Percentiles rank a stretch among this genome's conserved stretches.
phyloP scores from a whole-genome alignment of 2,113 vertebrate genomes.

The Sylvia atricapilla region DNA sequence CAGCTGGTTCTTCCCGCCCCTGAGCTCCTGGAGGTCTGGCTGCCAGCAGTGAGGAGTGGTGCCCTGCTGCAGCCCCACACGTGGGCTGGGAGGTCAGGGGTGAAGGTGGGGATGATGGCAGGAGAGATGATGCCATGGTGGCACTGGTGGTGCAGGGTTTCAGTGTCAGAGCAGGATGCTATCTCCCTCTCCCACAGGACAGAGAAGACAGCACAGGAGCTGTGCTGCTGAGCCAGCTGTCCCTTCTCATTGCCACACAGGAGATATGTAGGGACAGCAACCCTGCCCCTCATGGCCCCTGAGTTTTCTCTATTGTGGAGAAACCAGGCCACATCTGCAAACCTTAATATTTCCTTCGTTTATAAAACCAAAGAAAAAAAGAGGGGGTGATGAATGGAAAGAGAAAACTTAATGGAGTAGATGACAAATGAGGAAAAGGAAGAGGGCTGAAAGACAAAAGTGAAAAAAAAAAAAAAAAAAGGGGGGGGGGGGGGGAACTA shows the following conservation, averaged over 20 bases:
- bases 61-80: background rate
- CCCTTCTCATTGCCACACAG: fast-evolving
- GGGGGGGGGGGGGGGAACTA: fast-evolving
- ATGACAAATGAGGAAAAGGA: background rate
- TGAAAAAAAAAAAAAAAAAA: background rate
- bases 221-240: background rate
- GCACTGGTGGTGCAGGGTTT: background rate
- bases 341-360: background rate
- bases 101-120: background rate
- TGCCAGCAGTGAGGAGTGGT: background rate
- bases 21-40: background rate
- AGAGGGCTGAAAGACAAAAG: background rate
- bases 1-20: background rate
- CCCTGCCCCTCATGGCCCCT: background rate
- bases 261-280: background rate
- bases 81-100: background rate
- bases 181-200: background rate
- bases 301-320: background rate
- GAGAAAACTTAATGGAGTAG: background rate
- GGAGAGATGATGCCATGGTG: background rate
- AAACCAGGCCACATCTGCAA: background rate
- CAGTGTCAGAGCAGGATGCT: background rate
- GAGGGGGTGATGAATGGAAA: background rate
- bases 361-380: background rate
- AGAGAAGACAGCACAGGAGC: background rate